phyloP scores from a whole-genome alignment of 2,888 invertebrate genomes.

The Macrophya annulata region DNA sequence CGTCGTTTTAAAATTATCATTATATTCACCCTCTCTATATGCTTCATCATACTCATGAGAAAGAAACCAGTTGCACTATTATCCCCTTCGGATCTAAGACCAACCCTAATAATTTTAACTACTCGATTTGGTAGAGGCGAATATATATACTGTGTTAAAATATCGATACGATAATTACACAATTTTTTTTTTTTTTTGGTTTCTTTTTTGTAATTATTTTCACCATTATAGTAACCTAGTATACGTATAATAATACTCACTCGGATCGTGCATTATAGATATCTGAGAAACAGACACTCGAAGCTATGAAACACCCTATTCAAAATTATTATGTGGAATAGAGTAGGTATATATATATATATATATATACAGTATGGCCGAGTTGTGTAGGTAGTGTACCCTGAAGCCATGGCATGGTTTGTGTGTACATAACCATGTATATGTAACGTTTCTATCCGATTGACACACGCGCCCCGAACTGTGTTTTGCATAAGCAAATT shows the following conservation, averaged over 20 bases:
- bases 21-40: neutral
- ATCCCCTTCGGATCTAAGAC: neutral
- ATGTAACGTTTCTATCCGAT: slow-evolving; percentile 47
- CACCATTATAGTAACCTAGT: neutral
- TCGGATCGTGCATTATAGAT: neutral
- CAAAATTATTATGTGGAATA: neutral
- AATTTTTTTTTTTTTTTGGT: neutral
- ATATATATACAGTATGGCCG: neutral
- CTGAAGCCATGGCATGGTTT: neutral
- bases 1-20: neutral
- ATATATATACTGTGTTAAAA: neutral
- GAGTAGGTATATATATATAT: neutral
- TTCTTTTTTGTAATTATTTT: neutral
- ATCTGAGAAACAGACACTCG: neutral
- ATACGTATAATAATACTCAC: neutral
- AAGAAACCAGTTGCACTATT: neutral
- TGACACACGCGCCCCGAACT: slow-evolving; percentile 66
- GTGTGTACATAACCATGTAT: slow-evolving; percentile 13
- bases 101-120: neutral
- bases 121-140: neutral
- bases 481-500: slow-evolving; percentile 70
- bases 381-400: neutral
- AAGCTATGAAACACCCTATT: neutral
- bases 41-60: neutral
- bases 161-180: neutral